Evolutionary conservation across 2,888 invertebrate genomes (phyloP).

Genomic region (Odontomyia ornata): DNA sequence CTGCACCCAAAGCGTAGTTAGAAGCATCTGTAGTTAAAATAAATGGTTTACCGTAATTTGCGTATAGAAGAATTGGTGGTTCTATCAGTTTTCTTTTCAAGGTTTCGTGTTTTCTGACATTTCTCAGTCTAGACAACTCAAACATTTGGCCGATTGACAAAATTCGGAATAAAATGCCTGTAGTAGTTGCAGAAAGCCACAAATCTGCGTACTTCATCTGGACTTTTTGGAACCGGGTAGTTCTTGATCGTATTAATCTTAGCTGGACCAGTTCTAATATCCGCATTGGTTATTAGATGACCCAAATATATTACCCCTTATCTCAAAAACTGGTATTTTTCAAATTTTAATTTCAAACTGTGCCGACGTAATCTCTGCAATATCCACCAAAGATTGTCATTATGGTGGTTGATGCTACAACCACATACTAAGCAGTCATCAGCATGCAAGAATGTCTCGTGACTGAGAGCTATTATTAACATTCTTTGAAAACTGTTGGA

Average conservation of each 20-base stretch:
- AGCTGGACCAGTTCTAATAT: slow-evolving; percentile 50
- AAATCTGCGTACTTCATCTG: slow-evolving; percentile 42
- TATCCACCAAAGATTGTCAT: too few species aligned
- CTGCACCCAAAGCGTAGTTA: too few species aligned
- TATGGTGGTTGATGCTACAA: too few species aligned
- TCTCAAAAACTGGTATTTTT: slow-evolving; percentile 49
- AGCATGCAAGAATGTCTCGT: too few species aligned
- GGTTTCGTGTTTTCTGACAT: slow-evolving; percentile 52
- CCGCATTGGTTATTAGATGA: slow-evolving; percentile 49
- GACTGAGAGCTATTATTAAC: too few species aligned
- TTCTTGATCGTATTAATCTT: slow-evolving; percentile 51
- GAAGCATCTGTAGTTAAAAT: too few species aligned
- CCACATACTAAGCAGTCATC: too few species aligned
- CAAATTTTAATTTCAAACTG: slow-evolving; percentile 48
- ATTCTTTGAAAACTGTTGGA: too few species aligned
- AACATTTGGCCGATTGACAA: slow-evolving; percentile 51
- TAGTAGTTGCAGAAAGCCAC: slow-evolving; percentile 53
- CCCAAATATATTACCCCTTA: slow-evolving; percentile 51
- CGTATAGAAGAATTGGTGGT: too few species aligned
- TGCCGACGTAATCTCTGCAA: too few species aligned
- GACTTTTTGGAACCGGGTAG: slow-evolving; percentile 52
- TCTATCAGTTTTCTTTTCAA: too few species aligned
- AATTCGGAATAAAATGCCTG: slow-evolving; percentile 51
- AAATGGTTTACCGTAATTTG: too few species aligned
- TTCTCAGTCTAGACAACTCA: slow-evolving; percentile 48